Conservation (phyloP, 2,888 invertebrate species). For the Napeogenes inachia region DNA sequence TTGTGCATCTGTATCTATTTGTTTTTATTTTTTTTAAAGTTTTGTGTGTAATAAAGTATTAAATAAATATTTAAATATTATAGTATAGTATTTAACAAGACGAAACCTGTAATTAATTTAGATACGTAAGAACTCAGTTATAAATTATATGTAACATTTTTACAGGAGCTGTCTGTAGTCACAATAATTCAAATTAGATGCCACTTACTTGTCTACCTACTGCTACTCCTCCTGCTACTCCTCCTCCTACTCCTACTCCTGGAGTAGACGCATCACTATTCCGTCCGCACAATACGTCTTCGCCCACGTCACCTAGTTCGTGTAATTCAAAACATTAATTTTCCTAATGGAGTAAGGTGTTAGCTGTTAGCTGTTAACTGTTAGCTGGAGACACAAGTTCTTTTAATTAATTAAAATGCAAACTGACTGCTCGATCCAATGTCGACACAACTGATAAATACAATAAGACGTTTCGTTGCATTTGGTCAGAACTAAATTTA, state of each 20-base stretch:
- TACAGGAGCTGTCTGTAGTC: not conserved
- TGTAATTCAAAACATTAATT: slow-evolving; percentile 77
- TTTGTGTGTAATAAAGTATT: too few relatives aligned
- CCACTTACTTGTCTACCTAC: slow-evolving; percentile 2
- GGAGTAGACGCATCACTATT: slow-evolving; percentile 29
- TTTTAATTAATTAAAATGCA: slow-evolving; percentile 74
- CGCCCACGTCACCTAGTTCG: slow-evolving; percentile 41
- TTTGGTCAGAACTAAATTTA: too few relatives aligned
- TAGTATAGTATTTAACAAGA: too few relatives aligned
- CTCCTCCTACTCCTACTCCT: not conserved
- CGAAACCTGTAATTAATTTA: too few relatives aligned
- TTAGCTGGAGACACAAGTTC: slow-evolving; percentile 58
- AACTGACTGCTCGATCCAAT: slow-evolving; percentile 55
- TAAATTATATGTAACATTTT: too few relatives aligned
- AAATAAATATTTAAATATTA: too few relatives aligned
- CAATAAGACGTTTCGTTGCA: too few relatives aligned
- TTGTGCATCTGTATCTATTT: too few relatives aligned
- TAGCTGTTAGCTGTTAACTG: slow-evolving; percentile 57
- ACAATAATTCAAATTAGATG: slow-evolving; percentile 10
- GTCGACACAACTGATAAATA: slow-evolving; percentile 28
- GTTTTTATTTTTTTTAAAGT: too few relatives aligned
- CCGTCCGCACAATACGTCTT: slow-evolving; percentile 38
- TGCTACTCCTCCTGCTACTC: slow-evolving; percentile 8
- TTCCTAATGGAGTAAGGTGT: slow-evolving; percentile 75
- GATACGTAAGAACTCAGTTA: too few relatives aligned